Evolutionary conservation across 2,797 vertebrate species (phyloP).

Genomic region (Chaenodraco wilsoni): DNA sequence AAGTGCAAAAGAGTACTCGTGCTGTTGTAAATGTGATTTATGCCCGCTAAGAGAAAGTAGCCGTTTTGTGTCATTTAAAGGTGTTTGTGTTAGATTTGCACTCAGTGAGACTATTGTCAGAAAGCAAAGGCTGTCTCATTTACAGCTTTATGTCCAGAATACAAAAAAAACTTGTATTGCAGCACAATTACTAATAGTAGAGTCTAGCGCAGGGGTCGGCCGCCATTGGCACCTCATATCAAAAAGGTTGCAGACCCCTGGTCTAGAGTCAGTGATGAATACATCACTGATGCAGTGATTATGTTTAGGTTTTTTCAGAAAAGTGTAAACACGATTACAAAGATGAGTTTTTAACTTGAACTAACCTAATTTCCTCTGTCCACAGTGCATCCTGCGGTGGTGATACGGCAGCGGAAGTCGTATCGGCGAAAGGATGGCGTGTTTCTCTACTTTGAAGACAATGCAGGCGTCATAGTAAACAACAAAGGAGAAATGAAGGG

Average conservation of each 20-base stretch:
- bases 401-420: conserved; percentile 96
- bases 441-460: conserved; percentile 98
- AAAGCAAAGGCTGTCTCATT: background rate
- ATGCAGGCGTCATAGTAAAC: conserved; percentile 97
- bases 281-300: background rate
- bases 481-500: conserved; percentile 99
- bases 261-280: too few species aligned
- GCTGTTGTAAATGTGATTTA: background rate
- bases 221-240: too few species aligned
- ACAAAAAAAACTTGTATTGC: background rate
- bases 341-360: background rate
- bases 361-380: background rate
- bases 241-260: too few species aligned
- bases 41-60: background rate
- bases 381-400: conserved; percentile 96
- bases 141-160: background rate
- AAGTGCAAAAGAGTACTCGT: background rate
- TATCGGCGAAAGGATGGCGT: conserved; percentile 97
- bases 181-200: too few species aligned
- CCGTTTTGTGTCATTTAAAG: background rate
- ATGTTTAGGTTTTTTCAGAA: background rate
- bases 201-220: too few species aligned
- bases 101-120: background rate
- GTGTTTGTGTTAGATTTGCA: background rate
- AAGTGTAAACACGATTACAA: too few species aligned